phyloP scores from a whole-genome alignment of 2,797 vertebrate species.

The Percopsis omiscomaycus region DNA sequence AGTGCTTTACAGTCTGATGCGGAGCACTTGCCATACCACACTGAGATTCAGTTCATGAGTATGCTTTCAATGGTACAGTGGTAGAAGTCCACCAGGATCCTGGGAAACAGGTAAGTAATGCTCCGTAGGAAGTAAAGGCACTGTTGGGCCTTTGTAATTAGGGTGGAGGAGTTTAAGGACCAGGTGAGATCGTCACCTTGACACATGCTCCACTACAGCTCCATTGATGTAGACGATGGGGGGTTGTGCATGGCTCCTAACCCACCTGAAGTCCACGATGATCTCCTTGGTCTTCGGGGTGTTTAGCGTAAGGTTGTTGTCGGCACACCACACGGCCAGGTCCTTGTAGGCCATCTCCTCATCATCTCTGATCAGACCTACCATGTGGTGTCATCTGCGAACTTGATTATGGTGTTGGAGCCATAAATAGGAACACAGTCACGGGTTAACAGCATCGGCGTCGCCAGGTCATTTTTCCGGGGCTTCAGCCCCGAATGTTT shows the following conservation, averaged over 20 bases:
- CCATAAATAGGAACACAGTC: too few relatives aligned
- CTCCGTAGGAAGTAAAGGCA: background rate
- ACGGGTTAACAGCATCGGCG: too few relatives aligned
- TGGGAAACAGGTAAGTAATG: background rate
- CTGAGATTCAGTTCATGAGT: background rate
- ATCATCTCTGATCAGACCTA: background rate
- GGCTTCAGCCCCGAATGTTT: too few relatives aligned
- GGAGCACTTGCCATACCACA: background rate
- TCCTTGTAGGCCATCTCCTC: background rate
- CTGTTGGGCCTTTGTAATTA: too few relatives aligned
- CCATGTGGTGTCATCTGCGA: background rate
- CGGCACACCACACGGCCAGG: background rate
- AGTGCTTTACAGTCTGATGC: background rate
- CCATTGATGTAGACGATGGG: too few relatives aligned
- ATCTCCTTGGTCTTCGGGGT: background rate
- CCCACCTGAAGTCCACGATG: background rate
- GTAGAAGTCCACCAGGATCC: slow-evolving; percentile 4
- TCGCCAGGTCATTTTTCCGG: too few relatives aligned
- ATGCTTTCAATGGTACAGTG: background rate
- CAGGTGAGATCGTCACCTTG: too few relatives aligned
- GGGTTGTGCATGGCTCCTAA: background rate
- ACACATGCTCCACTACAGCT: too few relatives aligned
- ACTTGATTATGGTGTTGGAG: too few relatives aligned
- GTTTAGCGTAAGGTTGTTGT: background rate
- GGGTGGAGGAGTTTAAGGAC: too few relatives aligned